Evolutionary conservation across 2,888 invertebrate genomes (phyloP).

Genomic region (Sepioteuthis lessoniana): DNA sequence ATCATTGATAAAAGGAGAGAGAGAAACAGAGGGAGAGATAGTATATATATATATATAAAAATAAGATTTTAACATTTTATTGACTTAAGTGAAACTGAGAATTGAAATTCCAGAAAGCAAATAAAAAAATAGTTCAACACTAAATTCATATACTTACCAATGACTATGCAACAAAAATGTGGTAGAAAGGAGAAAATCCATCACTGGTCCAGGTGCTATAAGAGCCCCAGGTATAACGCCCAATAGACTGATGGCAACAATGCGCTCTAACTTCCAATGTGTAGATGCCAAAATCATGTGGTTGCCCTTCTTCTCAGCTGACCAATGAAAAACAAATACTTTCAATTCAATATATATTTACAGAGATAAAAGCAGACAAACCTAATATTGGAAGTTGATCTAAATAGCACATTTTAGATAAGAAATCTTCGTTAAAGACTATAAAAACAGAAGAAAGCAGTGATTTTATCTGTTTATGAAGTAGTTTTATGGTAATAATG

Average conservation of each 20-base stretch:
- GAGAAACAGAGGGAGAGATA: no score
- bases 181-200: slow-evolving; percentile 74
- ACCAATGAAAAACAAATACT: background rate
- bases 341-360: background rate
- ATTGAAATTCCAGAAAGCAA: no score
- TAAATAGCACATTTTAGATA: background rate
- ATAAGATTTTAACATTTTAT: no score
- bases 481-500: no score
- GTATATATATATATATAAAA: no score
- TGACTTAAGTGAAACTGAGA: no score
- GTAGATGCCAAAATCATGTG: slow-evolving; percentile 68
- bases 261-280: slow-evolving; percentile 74
- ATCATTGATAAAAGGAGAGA: no score
- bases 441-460: background rate
- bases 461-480: background rate
- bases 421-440: background rate
- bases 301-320: slow-evolving; percentile 59
- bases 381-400: background rate
- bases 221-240: slow-evolving; percentile 76
- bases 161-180: slow-evolving; percentile 76
- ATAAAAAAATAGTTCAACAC: no score
- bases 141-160: slow-evolving; percentile 70
- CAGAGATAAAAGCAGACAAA: background rate
- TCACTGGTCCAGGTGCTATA: slow-evolving; percentile 73
- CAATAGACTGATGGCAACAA: slow-evolving; percentile 73